Conservation (phyloP, 2,113 vertebrate species). For the Mesembrinibis cayennensis region DNA sequence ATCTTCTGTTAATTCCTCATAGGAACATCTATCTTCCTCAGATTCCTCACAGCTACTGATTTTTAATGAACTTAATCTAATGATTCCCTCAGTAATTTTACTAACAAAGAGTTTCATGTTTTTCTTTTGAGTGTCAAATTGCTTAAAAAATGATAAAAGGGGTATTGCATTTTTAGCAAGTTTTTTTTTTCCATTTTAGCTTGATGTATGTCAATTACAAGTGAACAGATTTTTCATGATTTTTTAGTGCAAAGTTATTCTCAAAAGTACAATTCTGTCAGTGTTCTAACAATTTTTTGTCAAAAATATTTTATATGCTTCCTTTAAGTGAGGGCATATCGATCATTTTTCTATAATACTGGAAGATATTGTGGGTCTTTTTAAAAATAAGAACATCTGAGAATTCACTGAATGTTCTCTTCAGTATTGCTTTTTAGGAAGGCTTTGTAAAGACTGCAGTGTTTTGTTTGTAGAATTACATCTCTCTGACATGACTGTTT, state of each 20-base stretch:
- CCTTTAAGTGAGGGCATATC: not conserved
- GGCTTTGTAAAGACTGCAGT: not conserved
- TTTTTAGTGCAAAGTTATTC: not conserved
- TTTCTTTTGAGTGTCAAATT: not conserved
- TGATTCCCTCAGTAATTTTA: conserved; percentile 10
- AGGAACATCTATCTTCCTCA: not conserved
- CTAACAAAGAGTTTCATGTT: not conserved
- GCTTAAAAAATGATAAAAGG: not conserved
- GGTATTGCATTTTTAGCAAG: not conserved
- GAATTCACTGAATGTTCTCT: not conserved
- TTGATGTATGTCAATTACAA: not conserved
- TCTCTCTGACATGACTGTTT: not conserved
- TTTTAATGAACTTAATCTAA: not conserved
- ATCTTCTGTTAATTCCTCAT: not conserved
- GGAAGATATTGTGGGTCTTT: not conserved
- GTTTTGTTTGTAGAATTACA: not conserved
- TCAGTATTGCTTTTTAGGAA: not conserved
- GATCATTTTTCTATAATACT: not conserved
- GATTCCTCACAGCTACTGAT: not conserved
- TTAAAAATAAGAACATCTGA: not conserved
- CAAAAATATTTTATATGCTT: not conserved
- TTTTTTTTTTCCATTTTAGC: not conserved
- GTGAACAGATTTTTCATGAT: not conserved
- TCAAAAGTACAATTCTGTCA: not conserved
- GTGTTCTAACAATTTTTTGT: not conserved